Conservation (phyloP, 2,888 invertebrate species). For the Thysanoteuthis rhombus region DNA sequence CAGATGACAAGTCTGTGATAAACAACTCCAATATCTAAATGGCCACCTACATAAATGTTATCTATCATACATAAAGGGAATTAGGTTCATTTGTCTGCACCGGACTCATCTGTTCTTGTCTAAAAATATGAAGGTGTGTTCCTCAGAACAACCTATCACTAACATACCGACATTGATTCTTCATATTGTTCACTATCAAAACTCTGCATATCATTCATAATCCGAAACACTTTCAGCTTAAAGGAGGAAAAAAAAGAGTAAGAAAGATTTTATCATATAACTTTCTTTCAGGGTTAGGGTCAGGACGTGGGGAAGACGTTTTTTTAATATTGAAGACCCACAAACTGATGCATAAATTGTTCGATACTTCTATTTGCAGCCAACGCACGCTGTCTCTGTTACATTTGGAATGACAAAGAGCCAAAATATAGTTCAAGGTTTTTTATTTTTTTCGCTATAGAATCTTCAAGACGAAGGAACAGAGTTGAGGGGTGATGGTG, state of each 20-base stretch:
- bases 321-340: background rate
- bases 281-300: background rate
- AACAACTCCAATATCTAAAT: no score
- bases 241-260: no score
- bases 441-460: background rate
- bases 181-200: no score
- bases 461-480: background rate
- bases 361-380: background rate
- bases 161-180: no score
- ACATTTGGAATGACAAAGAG: background rate
- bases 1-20: no score
- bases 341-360: background rate
- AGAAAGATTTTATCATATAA: background rate
- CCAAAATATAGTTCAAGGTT: background rate
- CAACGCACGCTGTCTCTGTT: background rate
- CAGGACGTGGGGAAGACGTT: background rate
- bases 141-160: no score
- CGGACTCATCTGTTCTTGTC: no score
- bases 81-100: no score
- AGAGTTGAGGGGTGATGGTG: background rate
- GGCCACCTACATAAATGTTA: no score
- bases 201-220: background rate
- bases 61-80: no score
- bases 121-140: no score
- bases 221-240: background rate